These are phyloP conservation scores for Dione vanillae DNA, from an alignment of 2,888 invertebrate genomes.

Conservation along the genomic window DNA sequence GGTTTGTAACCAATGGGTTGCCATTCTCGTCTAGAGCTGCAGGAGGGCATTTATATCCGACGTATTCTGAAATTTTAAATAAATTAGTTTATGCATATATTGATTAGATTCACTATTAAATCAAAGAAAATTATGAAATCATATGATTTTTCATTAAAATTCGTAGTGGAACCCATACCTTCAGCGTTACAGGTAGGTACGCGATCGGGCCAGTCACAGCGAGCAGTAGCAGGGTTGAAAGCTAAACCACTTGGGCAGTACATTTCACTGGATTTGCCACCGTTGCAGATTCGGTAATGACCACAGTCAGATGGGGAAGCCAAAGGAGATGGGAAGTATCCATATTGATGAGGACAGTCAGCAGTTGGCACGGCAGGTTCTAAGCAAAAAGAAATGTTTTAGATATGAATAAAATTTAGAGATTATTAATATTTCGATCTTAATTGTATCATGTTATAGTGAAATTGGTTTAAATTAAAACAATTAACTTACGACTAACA, in stretches of 20 bases:
- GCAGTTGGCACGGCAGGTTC: slow-evolving; percentile 87
- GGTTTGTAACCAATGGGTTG: slow-evolving; percentile 54
- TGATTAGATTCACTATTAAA: neutral
- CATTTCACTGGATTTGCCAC: slow-evolving; percentile 84
- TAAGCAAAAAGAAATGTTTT: slow-evolving; percentile 52
- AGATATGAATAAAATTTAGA: too few species aligned
- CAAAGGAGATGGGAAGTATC: slow-evolving; percentile 85
- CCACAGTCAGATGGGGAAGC: slow-evolving; percentile 83
- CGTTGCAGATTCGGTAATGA: slow-evolving; percentile 90
- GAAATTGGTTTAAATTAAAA: too few species aligned
- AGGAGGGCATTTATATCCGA: slow-evolving; percentile 65
- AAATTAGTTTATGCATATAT: neutral
- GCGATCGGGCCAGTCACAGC: slow-evolving; percentile 93
- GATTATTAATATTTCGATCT: too few species aligned
- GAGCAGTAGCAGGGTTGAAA: slow-evolving; percentile 86
- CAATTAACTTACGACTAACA: slow-evolving; percentile 84
- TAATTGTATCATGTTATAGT: too few species aligned
- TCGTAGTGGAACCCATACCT: slow-evolving; percentile 67
- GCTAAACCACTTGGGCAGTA: slow-evolving; percentile 91
- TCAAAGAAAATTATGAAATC: too few species aligned
- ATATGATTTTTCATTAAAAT: too few species aligned
- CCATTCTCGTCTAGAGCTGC: slow-evolving; percentile 55
- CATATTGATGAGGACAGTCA: slow-evolving; percentile 91
- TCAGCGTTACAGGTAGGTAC: slow-evolving; percentile 87
- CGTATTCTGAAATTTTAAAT: slow-evolving; percentile 57